A percentile compares a stretch with the other conserved stretches of the same genome.
These are phyloP conservation scores for Eudyptes chrysolophus DNA, from an alignment of 2,113 vertebrate species.

Conservation along the genomic window DNA sequence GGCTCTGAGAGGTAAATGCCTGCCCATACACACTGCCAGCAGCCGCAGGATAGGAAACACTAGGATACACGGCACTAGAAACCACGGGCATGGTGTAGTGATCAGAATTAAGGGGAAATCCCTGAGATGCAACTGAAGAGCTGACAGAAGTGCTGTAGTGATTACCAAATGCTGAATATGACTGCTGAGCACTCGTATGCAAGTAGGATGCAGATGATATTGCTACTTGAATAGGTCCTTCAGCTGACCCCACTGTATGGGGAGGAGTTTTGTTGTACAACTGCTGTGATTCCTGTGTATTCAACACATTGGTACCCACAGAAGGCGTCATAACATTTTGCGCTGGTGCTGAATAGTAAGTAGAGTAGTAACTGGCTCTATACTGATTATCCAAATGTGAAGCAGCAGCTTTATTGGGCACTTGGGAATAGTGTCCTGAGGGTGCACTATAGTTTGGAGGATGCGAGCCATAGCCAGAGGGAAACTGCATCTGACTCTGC, in stretches of 20 bases:
- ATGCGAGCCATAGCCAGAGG: constrained; percentile 77
- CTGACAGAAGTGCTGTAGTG: constrained; percentile 78
- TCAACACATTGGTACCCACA: constrained; percentile 60
- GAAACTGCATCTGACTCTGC: constrained; percentile 77
- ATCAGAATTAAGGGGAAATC: constrained; percentile 74
- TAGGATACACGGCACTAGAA: constrained; percentile 74
- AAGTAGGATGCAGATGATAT: constrained; percentile 63
- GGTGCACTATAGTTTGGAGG: constrained; percentile 74
- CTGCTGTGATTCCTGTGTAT: constrained; percentile 73
- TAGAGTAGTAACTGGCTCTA: constrained; percentile 78
- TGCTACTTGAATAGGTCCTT: constrained; percentile 65
- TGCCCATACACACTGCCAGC: constrained; percentile 81
- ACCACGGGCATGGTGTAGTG: constrained; percentile 66
- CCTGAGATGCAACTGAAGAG: constrained; percentile 76
- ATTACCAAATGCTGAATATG: constrained; percentile 73
- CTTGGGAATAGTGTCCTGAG: constrained; percentile 78
- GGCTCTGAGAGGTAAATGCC: constrained; percentile 78
- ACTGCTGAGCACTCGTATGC: constrained; percentile 77
- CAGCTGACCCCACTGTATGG: constrained; percentile 40
- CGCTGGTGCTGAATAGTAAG: constrained; percentile 77
- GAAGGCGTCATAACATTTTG: constrained; percentile 65
- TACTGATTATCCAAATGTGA: constrained; percentile 77
- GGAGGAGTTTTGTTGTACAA: constrained; percentile 65
- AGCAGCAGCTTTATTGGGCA: constrained; percentile 79
- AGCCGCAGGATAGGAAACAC: constrained; percentile 79